Evolutionary conservation across 2,888 invertebrate species (phyloP), one percentile per base, ranked within the genome.

Genomic region (Heliconius aoede): DNA sequence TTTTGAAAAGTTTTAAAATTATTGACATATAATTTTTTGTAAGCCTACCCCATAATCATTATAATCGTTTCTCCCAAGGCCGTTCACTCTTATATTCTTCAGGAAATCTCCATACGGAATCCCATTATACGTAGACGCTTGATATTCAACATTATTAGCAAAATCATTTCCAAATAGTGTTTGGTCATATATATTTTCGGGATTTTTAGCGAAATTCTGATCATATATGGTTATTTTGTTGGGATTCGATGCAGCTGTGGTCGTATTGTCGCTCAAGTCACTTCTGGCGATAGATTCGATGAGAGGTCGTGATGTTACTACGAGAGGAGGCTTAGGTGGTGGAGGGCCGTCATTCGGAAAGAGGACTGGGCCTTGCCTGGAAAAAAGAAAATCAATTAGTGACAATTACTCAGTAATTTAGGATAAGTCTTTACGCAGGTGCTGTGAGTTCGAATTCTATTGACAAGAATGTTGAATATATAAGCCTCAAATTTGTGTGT

Each of bases 321-420:
- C 87, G 4, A 95, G 86, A 0, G 94, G 94, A 0, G 88, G 86
- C 0, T 88, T 86, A 0, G 93, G 91, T 0, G 93, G 87, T 0
- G 91, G 91, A 0, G 91, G 89, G 0, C 84, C 88, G 75, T 91
- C 90, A 81, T 90, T 93, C 0, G 95, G 95, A 81, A 95, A 94
- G 0, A 94, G 82, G 0, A 94, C 92, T 74, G 95, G 95, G 0
- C 95, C 94, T 86, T 94, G 88, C 78, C 95, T 94, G 88, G 9
- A 81, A 82, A 24, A 30, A 46, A 24, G n/a, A 36, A 21, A 46
- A 18, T 46, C 46, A 18, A 46, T 18, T 18, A 46, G 18, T 46
- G 11, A 2, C 11, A 36, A 11, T 3, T 36, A 36, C 11, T 11
- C 36, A 36, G 36, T 36, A 36, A 11, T 36, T 36, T 36, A 36